Conservation (phyloP, 2,113 vertebrate species). For the Rostratula benghalensis region DNA sequence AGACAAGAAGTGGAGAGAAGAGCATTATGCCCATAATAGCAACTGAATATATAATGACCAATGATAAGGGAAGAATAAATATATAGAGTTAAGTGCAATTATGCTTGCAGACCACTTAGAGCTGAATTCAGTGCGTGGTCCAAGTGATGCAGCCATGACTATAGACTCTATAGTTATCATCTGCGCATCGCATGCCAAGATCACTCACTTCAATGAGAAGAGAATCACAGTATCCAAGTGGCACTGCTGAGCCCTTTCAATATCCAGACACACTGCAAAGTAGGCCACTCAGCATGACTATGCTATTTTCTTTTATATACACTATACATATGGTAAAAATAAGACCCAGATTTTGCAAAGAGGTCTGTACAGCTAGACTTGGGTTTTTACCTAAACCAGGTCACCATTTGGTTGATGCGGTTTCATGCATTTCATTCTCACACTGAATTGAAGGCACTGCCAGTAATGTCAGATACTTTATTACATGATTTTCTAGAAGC, state of each 20-base stretch:
- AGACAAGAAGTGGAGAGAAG: not conserved
- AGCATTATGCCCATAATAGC: not conserved
- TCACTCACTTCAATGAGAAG: not conserved
- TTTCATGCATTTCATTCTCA: not conserved
- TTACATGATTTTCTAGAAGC: not conserved
- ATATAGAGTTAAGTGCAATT: not conserved
- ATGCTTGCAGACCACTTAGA: not conserved
- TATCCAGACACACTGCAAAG: not conserved
- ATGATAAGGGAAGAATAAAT: not conserved
- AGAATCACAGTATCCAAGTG: not conserved
- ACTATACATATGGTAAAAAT: not conserved
- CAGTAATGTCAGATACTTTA: not conserved
- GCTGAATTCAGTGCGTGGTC: not conserved
- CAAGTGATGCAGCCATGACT: not conserved
- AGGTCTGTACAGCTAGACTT: not conserved
- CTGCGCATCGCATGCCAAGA: not conserved
- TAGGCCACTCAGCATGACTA: constrained; percentile 22
- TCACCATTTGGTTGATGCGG: not conserved
- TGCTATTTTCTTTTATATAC: constrained; percentile 13
- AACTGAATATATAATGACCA: constrained; percentile 11
- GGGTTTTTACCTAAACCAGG: not conserved
- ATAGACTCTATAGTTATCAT: not conserved
- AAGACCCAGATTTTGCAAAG: not conserved
- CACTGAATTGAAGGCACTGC: not conserved
- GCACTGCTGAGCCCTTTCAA: not conserved